These are phyloP conservation scores for Chloromyia formosa DNA, from an alignment of 2,888 invertebrate genomes.

Conservation along the genomic window DNA sequence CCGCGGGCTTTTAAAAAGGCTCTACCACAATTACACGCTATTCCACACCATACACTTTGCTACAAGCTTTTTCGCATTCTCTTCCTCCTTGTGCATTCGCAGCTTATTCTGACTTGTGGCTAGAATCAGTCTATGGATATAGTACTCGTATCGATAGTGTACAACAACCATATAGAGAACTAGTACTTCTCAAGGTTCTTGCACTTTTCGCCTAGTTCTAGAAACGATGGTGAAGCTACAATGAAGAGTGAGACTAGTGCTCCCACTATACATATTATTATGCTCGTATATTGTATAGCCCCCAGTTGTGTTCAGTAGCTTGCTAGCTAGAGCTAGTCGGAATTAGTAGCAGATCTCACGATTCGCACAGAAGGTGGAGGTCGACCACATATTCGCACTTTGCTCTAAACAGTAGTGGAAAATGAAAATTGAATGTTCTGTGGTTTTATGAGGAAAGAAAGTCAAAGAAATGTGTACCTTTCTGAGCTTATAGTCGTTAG, in stretches of 20 bases:
- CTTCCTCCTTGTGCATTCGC: background rate
- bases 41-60: constrained; percentile 1
- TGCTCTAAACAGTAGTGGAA: background rate
- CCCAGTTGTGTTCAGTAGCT: background rate
- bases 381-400: constrained; percentile 11
- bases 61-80: constrained; percentile 21
- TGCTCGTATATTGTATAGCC: no score
- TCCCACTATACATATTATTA: background rate
- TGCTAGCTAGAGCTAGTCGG: background rate
- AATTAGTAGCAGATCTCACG: constrained; percentile 27
- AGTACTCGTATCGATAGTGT: constrained; percentile 6
- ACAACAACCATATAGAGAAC: background rate
- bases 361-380: constrained; percentile 14
- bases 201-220: constrained; percentile 41
- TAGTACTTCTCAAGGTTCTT: constrained; percentile 38
- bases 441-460: background rate
- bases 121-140: background rate
- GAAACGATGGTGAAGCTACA: background rate
- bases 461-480: no score
- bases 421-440: background rate
- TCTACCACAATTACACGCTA: background rate
- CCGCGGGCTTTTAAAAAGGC: no score
- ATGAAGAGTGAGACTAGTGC: constrained; percentile 18
- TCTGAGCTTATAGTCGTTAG: no score
- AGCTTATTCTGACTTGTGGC: background rate